Percentiles rank a stretch among this genome's conserved stretches.
phyloP scores from a whole-genome alignment of 2,888 invertebrate species.

The Agrilus cyanescens region DNA sequence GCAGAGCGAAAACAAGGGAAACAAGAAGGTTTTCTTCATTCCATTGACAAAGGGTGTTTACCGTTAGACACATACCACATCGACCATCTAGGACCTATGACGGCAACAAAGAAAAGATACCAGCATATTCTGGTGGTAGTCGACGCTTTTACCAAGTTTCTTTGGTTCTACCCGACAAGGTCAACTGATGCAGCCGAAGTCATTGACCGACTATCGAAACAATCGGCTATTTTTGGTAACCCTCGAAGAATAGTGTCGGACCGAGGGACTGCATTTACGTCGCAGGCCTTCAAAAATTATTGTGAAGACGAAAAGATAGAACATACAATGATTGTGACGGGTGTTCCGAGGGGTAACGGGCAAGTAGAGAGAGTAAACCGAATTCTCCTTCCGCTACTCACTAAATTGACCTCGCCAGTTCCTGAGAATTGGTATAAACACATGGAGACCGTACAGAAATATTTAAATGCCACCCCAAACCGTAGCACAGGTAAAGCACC shows the following conservation, averaged over 20 bases:
- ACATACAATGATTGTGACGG: neutral
- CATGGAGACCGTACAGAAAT: constrained; percentile 4
- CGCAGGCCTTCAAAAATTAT: constrained; percentile 7
- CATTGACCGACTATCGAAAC: constrained; percentile 5
- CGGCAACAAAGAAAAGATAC: constrained; percentile 20
- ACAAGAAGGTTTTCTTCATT: constrained; percentile 19
- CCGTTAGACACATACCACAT: constrained; percentile 24
- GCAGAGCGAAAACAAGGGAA: neutral
- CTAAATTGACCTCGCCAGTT: no score
- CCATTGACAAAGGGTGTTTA: constrained; percentile 18
- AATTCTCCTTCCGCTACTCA: no score
- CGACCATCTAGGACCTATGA: constrained; percentile 25
- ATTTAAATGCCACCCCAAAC: constrained; percentile 7
- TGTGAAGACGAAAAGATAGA: constrained; percentile 7
- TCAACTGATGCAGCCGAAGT: constrained; percentile 6
- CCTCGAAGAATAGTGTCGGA: constrained; percentile 13
- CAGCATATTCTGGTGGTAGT: constrained; percentile 22
- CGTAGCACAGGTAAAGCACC: no score
- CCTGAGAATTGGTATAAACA: neutral
- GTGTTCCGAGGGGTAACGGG: constrained; percentile 10
- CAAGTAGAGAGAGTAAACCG: constrained; percentile 12
- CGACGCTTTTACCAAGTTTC: constrained; percentile 16
- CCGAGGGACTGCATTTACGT: constrained; percentile 13
- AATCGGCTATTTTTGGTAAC: constrained; percentile 12
- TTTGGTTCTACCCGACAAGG: constrained; percentile 11